Base-by-base conservation (phyloP, 2,797 vertebrate genomes). In the Alca torda region DNA sequence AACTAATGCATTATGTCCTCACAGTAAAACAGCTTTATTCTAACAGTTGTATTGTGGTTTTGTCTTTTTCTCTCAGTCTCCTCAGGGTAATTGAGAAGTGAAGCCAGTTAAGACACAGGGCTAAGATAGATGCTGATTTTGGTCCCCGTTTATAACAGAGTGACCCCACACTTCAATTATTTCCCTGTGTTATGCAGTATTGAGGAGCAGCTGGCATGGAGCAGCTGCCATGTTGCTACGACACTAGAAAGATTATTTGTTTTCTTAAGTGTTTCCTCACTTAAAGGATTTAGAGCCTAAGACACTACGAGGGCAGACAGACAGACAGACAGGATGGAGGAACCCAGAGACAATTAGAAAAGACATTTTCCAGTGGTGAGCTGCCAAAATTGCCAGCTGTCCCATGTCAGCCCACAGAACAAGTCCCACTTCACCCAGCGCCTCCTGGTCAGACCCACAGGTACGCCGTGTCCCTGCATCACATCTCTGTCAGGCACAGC, bases 391-490 rank as follows among this genome's bases (percentile, higher is more conserved):
- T 50, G 7, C 86, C 93, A 89, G 95, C 72, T 96, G 93, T 56
- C 81, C 75, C 20, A 0, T 60, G 73, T 91, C 89, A 91, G 72
- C 25, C 61, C 70, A 48, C 54, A 73, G 86, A 70, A n/a, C 20
- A 31, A 30, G 16, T 21, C 31, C 26, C 59, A 16, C 4, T 48
- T 89, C 57, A 61, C 35, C 53, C 74, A 65, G 73, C 1, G 2
- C 28, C 73, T 70, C 59, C 37, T 18, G 37, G 9, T 43, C 50
- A 64, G 85, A 82, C 18, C 26, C 43, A 23, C 65, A 61, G 23
- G 33, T 43, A n/a, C 0, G 0, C 7, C 0, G 1, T 19, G 54
- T 19, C 46, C 2, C 0, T 17, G 16, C 60, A 50, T 21, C 67
- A 13, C 54, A 16, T 9, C 67, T 51, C 80, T 61, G 6, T 9